A percentile compares a stretch with the other conserved stretches of the same genome.
These are phyloP conservation scores for Tribolium castaneum DNA, from an alignment of 1,140 invertebrate species.

Conservation along the genomic window DNA sequence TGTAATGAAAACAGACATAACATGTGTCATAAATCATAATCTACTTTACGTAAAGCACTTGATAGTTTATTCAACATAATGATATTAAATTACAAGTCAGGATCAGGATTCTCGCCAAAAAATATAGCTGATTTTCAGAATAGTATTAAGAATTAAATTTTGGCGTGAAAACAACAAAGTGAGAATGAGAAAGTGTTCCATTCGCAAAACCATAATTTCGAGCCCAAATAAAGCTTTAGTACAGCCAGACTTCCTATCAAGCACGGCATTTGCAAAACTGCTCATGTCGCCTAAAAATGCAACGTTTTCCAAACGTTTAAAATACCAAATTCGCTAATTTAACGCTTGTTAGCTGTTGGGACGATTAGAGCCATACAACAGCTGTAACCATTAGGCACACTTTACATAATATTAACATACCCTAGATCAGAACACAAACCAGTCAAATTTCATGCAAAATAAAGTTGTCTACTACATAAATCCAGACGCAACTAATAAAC, in stretches of 20 bases:
- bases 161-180: background rate
- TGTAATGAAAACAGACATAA: too few relatives aligned
- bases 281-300: background rate
- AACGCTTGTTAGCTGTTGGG: slow-evolving; percentile 4
- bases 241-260: slow-evolving; percentile 13
- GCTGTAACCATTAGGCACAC: slow-evolving; percentile 16
- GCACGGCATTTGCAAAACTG: background rate
- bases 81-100: too few relatives aligned
- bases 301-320: background rate
- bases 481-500: slow-evolving; percentile 2
- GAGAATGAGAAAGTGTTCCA: slow-evolving; percentile 19
- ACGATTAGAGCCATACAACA: slow-evolving; percentile 24
- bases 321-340: background rate
- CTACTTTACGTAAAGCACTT: too few relatives aligned
- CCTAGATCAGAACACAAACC: slow-evolving; percentile 24
- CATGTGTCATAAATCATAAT: too few relatives aligned
- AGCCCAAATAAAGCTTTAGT: slow-evolving; percentile 24
- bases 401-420: slow-evolving; percentile 7
- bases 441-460: slow-evolving; percentile 24
- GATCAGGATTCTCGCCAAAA: too few relatives aligned
- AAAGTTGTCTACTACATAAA: background rate
- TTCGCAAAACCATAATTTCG: background rate
- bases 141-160: too few relatives aligned
- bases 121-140: too few relatives aligned
- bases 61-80: too few relatives aligned